phyloP scores from a whole-genome alignment of 2,797 vertebrate species.

The Hafferia zeledoni region DNA sequence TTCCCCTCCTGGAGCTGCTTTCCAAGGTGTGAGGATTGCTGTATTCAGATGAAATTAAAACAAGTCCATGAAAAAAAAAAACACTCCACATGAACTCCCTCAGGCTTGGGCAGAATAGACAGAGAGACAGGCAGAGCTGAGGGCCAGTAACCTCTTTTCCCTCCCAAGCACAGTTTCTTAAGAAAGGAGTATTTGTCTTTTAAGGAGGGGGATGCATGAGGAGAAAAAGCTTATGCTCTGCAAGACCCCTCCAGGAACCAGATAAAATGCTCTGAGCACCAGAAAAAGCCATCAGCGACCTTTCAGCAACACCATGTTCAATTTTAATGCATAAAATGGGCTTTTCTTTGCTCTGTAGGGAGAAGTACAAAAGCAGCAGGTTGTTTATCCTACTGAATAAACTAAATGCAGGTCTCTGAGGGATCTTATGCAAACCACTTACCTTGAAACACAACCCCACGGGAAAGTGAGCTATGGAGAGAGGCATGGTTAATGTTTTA shows the following conservation, averaged over 20 bases:
- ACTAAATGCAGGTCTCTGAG: constrained; percentile 50
- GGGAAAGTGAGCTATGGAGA: constrained; percentile 23
- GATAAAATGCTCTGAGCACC: background rate
- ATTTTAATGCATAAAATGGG: constrained; percentile 61
- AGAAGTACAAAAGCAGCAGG: constrained; percentile 54
- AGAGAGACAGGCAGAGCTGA: background rate
- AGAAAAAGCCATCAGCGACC: constrained; percentile 34
- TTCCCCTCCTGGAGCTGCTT: background rate
- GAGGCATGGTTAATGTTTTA: constrained; percentile 40
- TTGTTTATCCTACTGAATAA: constrained; percentile 70
- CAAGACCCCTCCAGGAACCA: background rate
- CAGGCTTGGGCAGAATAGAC: background rate
- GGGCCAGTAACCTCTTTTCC: background rate
- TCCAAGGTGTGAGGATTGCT: background rate
- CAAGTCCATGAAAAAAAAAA: background rate
- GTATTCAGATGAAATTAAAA: background rate
- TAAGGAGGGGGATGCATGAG: background rate
- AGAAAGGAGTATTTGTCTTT: background rate
- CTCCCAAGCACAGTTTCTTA: fast-evolving
- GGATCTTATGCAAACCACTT: constrained; percentile 66
- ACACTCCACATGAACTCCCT: background rate
- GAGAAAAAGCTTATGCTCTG: background rate
- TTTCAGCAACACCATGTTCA: constrained; percentile 39
- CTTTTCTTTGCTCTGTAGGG: constrained; percentile 45
- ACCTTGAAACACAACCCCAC: constrained; percentile 56